Base-by-base conservation (phyloP, 2,113 vertebrate species). In the Ammospiza nelsoni region DNA sequence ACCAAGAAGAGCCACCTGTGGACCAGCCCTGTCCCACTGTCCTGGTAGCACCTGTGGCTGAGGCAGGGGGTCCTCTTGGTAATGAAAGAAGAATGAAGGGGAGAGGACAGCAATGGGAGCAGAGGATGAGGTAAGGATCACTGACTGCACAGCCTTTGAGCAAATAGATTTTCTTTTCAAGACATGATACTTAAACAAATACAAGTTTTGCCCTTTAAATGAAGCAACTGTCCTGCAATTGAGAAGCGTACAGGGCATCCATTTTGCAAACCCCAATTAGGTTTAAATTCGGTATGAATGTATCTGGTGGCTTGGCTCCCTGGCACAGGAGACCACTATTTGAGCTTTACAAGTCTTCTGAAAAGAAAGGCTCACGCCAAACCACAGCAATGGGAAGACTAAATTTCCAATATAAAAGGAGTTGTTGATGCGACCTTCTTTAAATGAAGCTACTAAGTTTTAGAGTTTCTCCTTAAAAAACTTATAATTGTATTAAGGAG, bases 61-160 rank as follows among this genome's bases (percentile, higher is more conserved):
- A 65, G n/a, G n/a, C 0, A 0, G 35, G 20, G 27, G 5, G 6
- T 28, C 21, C 0, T 8, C 13, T 66, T 43, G 7, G 46, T 8
- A 66, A 37, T 2, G 0, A 15, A 37, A 39, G 51, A 46, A 83
- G 25, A 78, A 11, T 0, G 11, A 52, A 62, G 24, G 41, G 41
- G 33, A 59, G 52, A 31, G 43, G 27, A 35, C 10, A 82, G 27
- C 65, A 46, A 24, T 12, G 18, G 65, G 18, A 84, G 12, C n/a
- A 67, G 51, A 67, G 33, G 3, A 0, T 8, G 48, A 84, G 63
- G 69, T 25, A 25, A 48, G 57, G 33, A 24, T 31, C 28, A 35
- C 29, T 35, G 61, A 75, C 0, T n/a, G 39, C 49, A 11, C 76
- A 43, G 65, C 57, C 68, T n/a, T 11, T 25, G 46, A 71, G 57